Evolutionary conservation across 1,140 invertebrate species (phyloP), one percentile per base, ranked within the genome.

Genomic region (Hydropsyche tenuis): DNA sequence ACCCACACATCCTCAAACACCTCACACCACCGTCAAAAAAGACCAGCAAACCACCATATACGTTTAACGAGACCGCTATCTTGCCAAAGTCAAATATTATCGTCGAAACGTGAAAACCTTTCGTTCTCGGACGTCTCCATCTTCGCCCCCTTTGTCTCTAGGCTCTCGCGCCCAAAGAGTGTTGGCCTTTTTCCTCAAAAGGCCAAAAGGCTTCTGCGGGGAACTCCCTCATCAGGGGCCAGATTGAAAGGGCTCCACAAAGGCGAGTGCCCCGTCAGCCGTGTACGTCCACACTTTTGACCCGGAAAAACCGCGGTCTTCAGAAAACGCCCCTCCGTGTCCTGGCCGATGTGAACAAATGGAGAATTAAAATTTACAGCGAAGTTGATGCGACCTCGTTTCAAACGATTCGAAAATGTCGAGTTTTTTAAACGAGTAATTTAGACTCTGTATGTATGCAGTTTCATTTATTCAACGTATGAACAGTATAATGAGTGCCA

Each of bases 221-320:
- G 43, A 46, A 51, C 56, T 46, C 51, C 68, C 42, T 70, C 68
- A 56, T 70, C 68, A 56, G 43, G 45, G 37, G 20, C 60, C 30
- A 66, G 64, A 66, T 66, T 66, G 64, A 66, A 66, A 66, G 42
- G 23, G 65, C 56, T 12, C 7, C 27, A 70, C 51, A 70, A 70
- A 70, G 37, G 43, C 46, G 30, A 70, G 48, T 48, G 68, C 48
- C 30, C 43, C 22, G 27, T 70, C 68, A 70, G 48, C 66, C 18
- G 53, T 69, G 23, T 4, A 18, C 14, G 6, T 6, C 20, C 14
- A 5, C 68, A 48, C 48, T 30, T 27, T 48, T 68, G 51, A 70
- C 42, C 65, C 20, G 43, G 63, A 60, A 60, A 60, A 60, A 20
- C 45, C 3, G 2, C 45, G 45, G 45, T 16, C 14, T 48, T 48